Base-by-base conservation (phyloP, 2,113 vertebrate genomes). In the Psettodes erumei region DNA sequence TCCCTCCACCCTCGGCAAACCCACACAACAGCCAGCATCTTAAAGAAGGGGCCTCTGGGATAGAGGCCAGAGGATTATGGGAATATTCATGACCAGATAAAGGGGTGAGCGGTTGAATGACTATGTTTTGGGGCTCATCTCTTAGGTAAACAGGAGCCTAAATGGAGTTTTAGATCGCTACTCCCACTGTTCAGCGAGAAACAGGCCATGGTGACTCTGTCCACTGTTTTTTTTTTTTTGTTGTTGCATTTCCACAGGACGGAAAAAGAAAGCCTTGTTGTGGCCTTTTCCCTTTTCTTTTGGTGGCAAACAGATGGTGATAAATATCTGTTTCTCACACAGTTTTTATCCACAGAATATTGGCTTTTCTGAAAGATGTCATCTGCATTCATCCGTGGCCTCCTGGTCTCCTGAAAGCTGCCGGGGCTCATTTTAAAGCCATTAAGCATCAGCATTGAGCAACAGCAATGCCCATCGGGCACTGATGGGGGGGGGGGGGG, bases 71-170 rank as follows among this genome's bases (percentile, higher is more conserved):
- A 87, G 94, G 96, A 97, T 99, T 98, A 97, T 96, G 93, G 94
- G 94, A 97, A 97, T 98, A 97, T 97, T 98, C 96, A 98, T 97
- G 95, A 95, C 91, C 89, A 93, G 93, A 95, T 96, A 96, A 96
- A 95, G 94, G 93, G 85, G 81, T 79, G 84, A 88, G 83, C 83
- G 63, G 83, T 86, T 95, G 95, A 96, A 94, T 95, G 91, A 92
- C 92, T 94, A 93, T 95, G 94, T 95, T 95, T 95, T 94, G 91
- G 90, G 89, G 94, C 93, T 99, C 95, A 99, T 97, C 96, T 96
- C 94, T 96, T 96, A 93, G 89, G 96, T 96, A 96, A 98, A 98
- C 95, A 96, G 33, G 8, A 0, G 75, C 59, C 65, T 94, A 95
- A 97, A 96, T 95, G 89, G 94, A 89, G 94, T 93, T 93, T 93